A percentile compares a stretch with the other conserved stretches of the same genome.
Evolutionary conservation across 2,797 vertebrate genomes (phyloP).

Genomic region (Leptoclinus maculatus): DNA sequence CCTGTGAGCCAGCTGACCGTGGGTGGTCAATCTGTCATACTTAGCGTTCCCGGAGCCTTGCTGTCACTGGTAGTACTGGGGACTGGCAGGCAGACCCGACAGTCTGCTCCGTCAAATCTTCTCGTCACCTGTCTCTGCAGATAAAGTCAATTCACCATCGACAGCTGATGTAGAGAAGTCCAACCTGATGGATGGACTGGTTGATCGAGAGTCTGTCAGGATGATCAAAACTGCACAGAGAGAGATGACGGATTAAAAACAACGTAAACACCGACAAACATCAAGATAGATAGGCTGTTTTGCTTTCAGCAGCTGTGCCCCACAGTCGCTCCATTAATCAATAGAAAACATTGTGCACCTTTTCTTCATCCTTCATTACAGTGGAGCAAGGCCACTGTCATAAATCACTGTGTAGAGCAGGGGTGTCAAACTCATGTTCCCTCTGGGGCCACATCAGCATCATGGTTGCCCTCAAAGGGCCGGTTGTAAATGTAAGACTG

Average conservation of each 20-base stretch:
- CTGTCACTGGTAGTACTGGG: conserved; percentile 44
- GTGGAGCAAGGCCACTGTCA: conserved; percentile 16
- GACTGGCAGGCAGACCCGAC: conserved; percentile 44
- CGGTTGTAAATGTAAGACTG: no score
- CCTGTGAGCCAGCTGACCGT: conserved; percentile 45
- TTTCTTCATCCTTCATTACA: conserved; percentile 48
- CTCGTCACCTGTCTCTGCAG: conserved; percentile 26
- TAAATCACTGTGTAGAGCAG: conserved; percentile 35
- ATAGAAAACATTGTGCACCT: not conserved
- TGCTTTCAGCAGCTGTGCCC: not conserved
- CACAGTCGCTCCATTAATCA: conserved; percentile 29
- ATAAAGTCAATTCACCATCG: conserved; percentile 37
- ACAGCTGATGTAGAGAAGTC: conserved; percentile 33
- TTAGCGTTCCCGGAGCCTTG: conserved; percentile 36
- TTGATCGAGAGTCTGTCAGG: conserved; percentile 18
- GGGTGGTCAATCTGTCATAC: conserved; percentile 65
- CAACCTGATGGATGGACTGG: conserved; percentile 33
- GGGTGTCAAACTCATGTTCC: no score
- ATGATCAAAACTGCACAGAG: conserved; percentile 27
- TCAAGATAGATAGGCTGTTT: conserved; percentile 28
- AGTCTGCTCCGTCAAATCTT: conserved; percentile 25
- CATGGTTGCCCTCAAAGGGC: no score
- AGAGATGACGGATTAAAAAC: not conserved
- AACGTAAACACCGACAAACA: not conserved
- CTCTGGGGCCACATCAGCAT: no score